Conservation (phyloP, 2,113 vertebrate genomes). For the Gallinago jamesoni region DNA sequence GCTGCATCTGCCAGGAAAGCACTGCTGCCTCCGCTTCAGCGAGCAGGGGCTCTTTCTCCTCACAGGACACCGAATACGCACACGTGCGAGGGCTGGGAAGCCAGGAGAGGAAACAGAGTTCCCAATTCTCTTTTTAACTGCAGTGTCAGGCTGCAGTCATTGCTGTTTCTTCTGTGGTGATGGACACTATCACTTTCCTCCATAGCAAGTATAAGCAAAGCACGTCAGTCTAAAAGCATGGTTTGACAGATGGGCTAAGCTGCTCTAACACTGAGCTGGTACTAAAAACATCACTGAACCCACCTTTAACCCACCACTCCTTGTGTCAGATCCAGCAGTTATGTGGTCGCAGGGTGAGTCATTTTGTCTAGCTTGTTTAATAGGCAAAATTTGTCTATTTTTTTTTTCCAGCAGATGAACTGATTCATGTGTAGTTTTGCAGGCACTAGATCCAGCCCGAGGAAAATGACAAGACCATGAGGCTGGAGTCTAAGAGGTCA, state of each 20-base stretch:
- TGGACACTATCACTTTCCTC: neutral
- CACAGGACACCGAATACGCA: neutral
- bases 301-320: neutral
- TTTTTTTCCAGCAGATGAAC: neutral
- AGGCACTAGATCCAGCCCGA: neutral
- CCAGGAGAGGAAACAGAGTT: neutral
- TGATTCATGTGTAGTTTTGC: neutral
- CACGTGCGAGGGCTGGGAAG: neutral
- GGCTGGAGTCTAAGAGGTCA: neutral
- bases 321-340: neutral
- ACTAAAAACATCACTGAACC: neutral
- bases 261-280: neutral
- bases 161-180: neutral
- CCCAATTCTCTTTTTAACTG: neutral
- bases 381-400: neutral
- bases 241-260: neutral
- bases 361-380: neutral
- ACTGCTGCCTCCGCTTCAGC: neutral
- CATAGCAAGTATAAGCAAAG: neutral
- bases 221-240: neutral
- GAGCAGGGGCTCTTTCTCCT: neutral
- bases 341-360: neutral
- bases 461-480: neutral
- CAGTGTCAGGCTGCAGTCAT: neutral
- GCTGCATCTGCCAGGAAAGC: neutral